phyloP scores from a whole-genome alignment of 2,888 invertebrate genomes.

The Epinotia bilunana region DNA sequence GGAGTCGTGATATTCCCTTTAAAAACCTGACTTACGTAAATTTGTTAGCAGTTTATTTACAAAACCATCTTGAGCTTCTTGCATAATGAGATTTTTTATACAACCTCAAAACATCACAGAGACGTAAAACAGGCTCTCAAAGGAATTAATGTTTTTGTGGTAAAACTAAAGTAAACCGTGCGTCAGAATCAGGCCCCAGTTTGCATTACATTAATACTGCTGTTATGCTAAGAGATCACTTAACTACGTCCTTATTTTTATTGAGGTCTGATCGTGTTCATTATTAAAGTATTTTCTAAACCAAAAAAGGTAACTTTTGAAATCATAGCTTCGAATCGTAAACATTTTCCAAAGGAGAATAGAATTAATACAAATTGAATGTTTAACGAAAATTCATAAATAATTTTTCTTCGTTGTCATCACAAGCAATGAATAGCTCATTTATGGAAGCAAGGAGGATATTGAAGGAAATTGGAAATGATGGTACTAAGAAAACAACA shows the following conservation, averaged over 20 bases:
- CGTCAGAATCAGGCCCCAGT: neutral
- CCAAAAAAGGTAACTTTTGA: neutral
- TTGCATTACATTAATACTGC: neutral
- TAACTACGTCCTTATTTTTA: neutral
- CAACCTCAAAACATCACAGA: constrained; percentile 10
- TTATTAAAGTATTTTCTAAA: neutral
- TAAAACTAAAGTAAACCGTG: constrained; percentile 27
- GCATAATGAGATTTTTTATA: constrained; percentile 23
- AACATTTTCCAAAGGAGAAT: neutral
- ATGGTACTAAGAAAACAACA: neutral
- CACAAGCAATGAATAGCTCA: neutral
- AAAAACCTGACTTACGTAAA: neutral
- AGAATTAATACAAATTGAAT: neutral
- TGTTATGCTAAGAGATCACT: neutral
- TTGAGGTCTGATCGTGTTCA: neutral
- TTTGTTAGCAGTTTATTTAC: neutral
- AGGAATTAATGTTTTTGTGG: constrained; percentile 7
- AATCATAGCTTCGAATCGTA: neutral
- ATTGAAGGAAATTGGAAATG: constrained; percentile 1
- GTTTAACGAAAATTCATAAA: neutral
- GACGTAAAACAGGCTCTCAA: constrained; percentile 5
- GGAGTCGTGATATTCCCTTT: neutral
- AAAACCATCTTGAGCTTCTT: constrained; percentile 7
- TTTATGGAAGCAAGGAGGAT: neutral
- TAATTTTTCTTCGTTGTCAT: neutral